These are phyloP conservation scores for Epinephelus cyanopodus DNA, from an alignment of 2,113 vertebrate genomes.

Conservation along the genomic window DNA sequence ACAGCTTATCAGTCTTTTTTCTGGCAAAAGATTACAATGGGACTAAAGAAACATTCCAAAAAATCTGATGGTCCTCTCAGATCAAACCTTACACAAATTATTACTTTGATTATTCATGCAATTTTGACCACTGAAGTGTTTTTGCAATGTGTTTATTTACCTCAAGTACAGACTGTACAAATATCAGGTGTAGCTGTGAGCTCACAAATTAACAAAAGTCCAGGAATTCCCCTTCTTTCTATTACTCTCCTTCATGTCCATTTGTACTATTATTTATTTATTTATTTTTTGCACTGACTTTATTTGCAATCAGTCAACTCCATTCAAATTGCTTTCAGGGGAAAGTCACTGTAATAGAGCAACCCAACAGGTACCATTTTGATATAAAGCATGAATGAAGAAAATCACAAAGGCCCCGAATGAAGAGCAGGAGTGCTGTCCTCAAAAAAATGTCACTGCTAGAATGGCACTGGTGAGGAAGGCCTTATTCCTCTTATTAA, in stretches of 20 bases:
- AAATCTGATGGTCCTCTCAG: too few relatives aligned
- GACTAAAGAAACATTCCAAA: too few relatives aligned
- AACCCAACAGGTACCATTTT: neutral
- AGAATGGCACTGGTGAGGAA: neutral
- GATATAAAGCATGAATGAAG: neutral
- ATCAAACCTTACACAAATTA: too few relatives aligned
- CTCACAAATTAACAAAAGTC: neutral
- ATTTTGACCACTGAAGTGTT: neutral
- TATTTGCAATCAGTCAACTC: neutral
- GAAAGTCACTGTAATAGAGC: neutral
- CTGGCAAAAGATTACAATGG: too few relatives aligned
- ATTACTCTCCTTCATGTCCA: neutral
- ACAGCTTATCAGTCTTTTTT: too few relatives aligned
- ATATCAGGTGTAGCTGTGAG: neutral
- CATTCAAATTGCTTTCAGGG: neutral
- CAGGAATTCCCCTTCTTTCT: neutral
- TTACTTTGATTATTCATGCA: too few relatives aligned
- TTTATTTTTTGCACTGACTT: neutral
- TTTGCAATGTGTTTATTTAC: neutral
- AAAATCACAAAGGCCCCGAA: neutral
- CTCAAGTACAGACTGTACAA: neutral
- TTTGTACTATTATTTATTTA: too few relatives aligned
- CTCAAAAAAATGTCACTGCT: neutral
- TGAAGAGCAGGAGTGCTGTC: too few relatives aligned
- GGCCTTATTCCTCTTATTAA: neutral